These are phyloP conservation scores for Drosophila paranaensis DNA, from an alignment of 2,888 invertebrate species.

Conservation along the genomic window DNA sequence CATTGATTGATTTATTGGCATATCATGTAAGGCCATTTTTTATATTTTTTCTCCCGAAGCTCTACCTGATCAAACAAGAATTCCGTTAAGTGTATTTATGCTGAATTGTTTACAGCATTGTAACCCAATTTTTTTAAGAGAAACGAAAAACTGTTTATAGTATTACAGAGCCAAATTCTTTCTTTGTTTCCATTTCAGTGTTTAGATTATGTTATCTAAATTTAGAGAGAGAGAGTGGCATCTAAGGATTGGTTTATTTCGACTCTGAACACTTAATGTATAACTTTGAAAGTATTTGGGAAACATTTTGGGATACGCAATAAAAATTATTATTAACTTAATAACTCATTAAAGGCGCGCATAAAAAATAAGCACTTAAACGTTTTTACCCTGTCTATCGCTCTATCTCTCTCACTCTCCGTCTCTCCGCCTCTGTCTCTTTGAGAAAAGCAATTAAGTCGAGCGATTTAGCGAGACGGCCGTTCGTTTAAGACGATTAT, in stretches of 20 bases:
- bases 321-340: slow-evolving; percentile 61
- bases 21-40: slow-evolving; percentile 3
- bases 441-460: slow-evolving; percentile 74
- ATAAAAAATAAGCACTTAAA: slow-evolving; percentile 50
- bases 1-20: slow-evolving; percentile 49
- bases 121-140: slow-evolving; percentile 62
- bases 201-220: slow-evolving; percentile 60
- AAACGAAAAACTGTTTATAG: slow-evolving; percentile 43
- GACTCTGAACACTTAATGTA: neutral
- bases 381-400: slow-evolving; percentile 1
- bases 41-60: slow-evolving; percentile 18
- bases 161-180: slow-evolving; percentile 33
- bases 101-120: slow-evolving; percentile 60
- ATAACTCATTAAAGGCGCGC: slow-evolving; percentile 64
- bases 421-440: neutral
- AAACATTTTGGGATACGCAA: slow-evolving; percentile 34
- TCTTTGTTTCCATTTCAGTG: slow-evolving; percentile 31
- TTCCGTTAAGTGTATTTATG: slow-evolving; percentile 25
- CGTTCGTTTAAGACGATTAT: slow-evolving; percentile 80
- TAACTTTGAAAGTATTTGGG: slow-evolving; percentile 49
- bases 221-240: slow-evolving; percentile 48
- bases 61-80: slow-evolving; percentile 16
- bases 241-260: slow-evolving; percentile 21
- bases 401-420: neutral
- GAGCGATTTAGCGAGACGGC: slow-evolving; percentile 42